Conservation (phyloP, 2,113 vertebrate species). For the Alligator sinensis region DNA sequence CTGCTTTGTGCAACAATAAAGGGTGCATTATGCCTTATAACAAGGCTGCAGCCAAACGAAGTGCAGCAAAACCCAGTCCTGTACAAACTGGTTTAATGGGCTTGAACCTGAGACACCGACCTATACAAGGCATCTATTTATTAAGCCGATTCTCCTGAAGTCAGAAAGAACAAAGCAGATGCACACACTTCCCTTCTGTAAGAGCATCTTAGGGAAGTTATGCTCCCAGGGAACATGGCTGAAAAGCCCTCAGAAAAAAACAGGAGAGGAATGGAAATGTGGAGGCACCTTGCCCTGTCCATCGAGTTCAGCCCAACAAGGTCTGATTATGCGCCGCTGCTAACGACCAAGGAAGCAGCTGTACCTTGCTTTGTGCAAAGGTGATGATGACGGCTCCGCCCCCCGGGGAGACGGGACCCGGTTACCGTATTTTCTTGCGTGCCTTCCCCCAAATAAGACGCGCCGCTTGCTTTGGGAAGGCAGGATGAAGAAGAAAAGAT, state of each 20-base stretch:
- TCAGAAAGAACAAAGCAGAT: neutral
- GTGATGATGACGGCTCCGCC: no score
- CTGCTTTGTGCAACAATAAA: neutral
- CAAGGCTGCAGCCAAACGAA: neutral
- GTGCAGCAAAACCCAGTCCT: neutral
- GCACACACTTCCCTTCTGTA: neutral
- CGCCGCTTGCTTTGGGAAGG: no score
- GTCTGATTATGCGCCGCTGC: no score
- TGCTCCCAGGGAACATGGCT: neutral
- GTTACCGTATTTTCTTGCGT: no score
- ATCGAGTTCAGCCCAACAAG: no score
- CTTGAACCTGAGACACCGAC: neutral
- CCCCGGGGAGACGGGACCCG: no score
- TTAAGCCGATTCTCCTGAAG: neutral
- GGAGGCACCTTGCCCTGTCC: no score
- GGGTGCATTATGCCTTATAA: neutral
- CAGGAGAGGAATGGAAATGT: no score
- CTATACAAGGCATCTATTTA: neutral
- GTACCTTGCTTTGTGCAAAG: no score
- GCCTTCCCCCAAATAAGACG: no score
- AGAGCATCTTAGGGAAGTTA: neutral
- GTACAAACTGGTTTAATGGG: neutral
- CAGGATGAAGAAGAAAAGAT: no score
- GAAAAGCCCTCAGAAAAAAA: neutral
- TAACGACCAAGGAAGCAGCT: no score